These are phyloP conservation scores for Lethrus apterus DNA, from an alignment of 1,140 invertebrate species.

Conservation along the genomic window DNA sequence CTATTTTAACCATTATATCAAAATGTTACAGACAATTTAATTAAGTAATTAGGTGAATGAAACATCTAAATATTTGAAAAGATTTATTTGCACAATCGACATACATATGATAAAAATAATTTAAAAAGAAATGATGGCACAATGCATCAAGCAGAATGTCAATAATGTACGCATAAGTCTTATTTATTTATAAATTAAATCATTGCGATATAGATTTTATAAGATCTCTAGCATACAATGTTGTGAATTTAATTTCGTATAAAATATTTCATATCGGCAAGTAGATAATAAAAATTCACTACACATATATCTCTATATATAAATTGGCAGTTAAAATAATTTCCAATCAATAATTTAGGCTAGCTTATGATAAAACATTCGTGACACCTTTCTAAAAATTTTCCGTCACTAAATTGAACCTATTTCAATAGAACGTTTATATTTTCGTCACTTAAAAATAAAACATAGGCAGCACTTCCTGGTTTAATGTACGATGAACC, in stretches of 20 bases:
- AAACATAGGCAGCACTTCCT: constrained; percentile 16
- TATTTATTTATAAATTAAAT: constrained; percentile 18
- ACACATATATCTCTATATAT: constrained; percentile 12
- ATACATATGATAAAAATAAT: constrained; percentile 22
- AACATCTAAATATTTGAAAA: not conserved
- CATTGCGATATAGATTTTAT: constrained; percentile 5
- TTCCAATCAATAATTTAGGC: constrained; percentile 12
- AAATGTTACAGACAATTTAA: too few relatives aligned
- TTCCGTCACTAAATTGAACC: constrained; percentile 15
- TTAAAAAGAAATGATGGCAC: constrained; percentile 26
- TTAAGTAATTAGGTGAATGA: not conserved
- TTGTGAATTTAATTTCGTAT: constrained; percentile 11
- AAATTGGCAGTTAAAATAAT: constrained; percentile 12
- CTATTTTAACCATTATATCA: too few relatives aligned
- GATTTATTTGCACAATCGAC: constrained; percentile 15
- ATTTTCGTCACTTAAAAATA: constrained; percentile 13
- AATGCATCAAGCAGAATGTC: constrained; percentile 29
- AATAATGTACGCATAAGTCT: constrained; percentile 17
- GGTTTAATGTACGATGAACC: not conserved
- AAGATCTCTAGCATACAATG: constrained; percentile 2
- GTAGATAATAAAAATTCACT: constrained; percentile 14
- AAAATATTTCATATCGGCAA: constrained; percentile 14
- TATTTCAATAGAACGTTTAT: constrained; percentile 11
- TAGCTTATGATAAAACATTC: constrained; percentile 10
- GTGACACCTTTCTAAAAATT: too few relatives aligned